Percentiles rank a stretch among this genome's conserved stretches.
Evolutionary conservation across 2,888 invertebrate species (phyloP).

Genomic region (Nysson spinosus): DNA sequence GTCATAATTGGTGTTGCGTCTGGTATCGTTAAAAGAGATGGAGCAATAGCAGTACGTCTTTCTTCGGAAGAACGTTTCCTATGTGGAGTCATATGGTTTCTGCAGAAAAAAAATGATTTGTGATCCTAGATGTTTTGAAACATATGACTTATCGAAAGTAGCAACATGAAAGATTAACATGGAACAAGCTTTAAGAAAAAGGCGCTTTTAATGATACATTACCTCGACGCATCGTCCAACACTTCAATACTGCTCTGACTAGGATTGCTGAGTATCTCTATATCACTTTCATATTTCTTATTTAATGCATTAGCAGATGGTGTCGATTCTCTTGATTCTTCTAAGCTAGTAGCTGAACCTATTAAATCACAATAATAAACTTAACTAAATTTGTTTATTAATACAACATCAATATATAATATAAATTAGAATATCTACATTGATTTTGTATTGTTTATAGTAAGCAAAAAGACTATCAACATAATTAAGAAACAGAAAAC

Average conservation of each 20-base stretch:
- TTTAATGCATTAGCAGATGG: conserved; percentile 68
- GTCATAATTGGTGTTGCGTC: conserved; percentile 73
- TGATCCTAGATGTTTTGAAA: no score
- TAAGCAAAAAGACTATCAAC: no score
- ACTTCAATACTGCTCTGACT: conserved; percentile 86
- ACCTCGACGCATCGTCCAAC: conserved; percentile 78
- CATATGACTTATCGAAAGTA: no score
- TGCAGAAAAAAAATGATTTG: conserved; percentile 33
- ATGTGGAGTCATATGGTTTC: conserved; percentile 72
- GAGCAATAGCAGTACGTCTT: conserved; percentile 75
- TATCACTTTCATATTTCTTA: conserved; percentile 81
- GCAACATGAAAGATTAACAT: background rate
- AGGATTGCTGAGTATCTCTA: conserved; percentile 85
- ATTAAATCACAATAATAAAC: no score
- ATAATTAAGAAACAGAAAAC: no score
- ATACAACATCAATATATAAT: no score
- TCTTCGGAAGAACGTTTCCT: conserved; percentile 79
- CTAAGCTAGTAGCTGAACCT: conserved; percentile 77
- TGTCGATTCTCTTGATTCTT: conserved; percentile 74
- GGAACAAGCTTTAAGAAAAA: background rate
- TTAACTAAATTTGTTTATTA: no score
- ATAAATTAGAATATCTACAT: no score
- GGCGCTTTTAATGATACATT: background rate
- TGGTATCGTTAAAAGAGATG: conserved; percentile 78
- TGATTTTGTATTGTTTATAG: no score